Evolutionary conservation across 2,113 vertebrate species (phyloP).

Genomic region (Lycaon pictus): DNA sequence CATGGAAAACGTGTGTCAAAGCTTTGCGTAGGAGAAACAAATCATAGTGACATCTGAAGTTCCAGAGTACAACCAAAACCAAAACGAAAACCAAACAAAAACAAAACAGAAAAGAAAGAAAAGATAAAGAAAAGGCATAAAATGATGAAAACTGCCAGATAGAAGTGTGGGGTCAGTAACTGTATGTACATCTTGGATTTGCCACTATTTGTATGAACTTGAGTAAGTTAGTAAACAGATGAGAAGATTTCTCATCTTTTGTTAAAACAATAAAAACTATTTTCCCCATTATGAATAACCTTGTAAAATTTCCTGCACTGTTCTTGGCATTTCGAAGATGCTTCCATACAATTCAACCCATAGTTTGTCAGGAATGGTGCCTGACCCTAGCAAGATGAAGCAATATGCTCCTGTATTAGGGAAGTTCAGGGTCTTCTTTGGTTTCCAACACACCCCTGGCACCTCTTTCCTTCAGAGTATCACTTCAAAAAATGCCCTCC

Average conservation of each 20-base stretch:
- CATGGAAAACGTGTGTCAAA: not conserved
- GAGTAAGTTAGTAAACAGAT: not conserved
- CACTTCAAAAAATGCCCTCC: not conserved
- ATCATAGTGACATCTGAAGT: not conserved
- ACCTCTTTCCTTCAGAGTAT: not conserved
- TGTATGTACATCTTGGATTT: not conserved
- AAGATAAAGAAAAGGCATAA: not conserved
- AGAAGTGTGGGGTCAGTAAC: not conserved
- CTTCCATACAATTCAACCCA: not conserved
- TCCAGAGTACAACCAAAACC: not conserved
- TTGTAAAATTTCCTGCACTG: not conserved
- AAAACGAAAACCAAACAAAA: not conserved
- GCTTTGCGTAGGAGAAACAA: not conserved
- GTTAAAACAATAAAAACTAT: not conserved
- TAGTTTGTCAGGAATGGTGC: not conserved
- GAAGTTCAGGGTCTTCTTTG: not conserved
- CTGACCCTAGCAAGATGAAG: not conserved
- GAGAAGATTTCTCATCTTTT: not conserved
- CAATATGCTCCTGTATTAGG: accelerated
- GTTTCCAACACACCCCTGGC: accelerated
- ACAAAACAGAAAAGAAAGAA: not conserved
- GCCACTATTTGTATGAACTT: not conserved
- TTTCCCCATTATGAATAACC: not conserved
- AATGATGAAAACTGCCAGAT: not conserved
- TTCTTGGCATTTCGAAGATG: not conserved